Evolutionary conservation across 2,113 vertebrate species (phyloP).

Genomic region (Rutilus rutilus): DNA sequence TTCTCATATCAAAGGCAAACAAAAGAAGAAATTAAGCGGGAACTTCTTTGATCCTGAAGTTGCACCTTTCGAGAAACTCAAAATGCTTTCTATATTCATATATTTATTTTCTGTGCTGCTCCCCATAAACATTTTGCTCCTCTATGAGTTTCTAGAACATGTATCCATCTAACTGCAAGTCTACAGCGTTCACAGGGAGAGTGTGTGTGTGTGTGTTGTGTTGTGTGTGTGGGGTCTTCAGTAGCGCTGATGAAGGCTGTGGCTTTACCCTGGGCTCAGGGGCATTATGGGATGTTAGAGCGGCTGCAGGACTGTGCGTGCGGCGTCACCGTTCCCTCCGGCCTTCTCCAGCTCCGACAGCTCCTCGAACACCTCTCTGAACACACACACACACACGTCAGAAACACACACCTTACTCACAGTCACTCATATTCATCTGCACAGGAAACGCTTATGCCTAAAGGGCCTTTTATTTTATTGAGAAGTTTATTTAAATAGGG

Average conservation of each 20-base stretch:
- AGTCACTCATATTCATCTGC: neutral
- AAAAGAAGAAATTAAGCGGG: slow-evolving; percentile 31
- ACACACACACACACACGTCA: slow-evolving; percentile 22
- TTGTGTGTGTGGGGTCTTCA: slow-evolving; percentile 49
- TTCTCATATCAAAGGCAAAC: slow-evolving; percentile 48
- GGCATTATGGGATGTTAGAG: slow-evolving; percentile 59
- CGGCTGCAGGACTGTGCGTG: slow-evolving; percentile 77
- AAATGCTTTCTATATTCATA: slow-evolving; percentile 23
- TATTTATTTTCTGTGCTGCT: slow-evolving; percentile 36
- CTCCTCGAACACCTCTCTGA: slow-evolving; percentile 94
- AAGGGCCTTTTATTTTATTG: no score
- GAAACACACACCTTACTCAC: slow-evolving; percentile 18
- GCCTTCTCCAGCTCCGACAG: slow-evolving; percentile 88
- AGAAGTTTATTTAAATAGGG: no score
- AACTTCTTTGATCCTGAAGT: slow-evolving; percentile 55
- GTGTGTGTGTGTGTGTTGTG: neutral
- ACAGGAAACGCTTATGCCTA: no score
- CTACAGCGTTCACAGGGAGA: slow-evolving; percentile 13
- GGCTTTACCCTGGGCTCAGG: slow-evolving; percentile 40
- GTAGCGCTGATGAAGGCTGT: slow-evolving; percentile 63
- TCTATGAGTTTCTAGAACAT: slow-evolving; percentile 40
- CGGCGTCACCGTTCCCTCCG: slow-evolving; percentile 64
- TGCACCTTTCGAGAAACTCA: slow-evolving; percentile 27
- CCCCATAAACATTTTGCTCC: slow-evolving; percentile 25
- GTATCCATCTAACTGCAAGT: slow-evolving; percentile 25